Evolutionary conservation across 2,888 invertebrate species (phyloP), one percentile per base, ranked within the genome.

Genomic region (Mongoloraphidia duomilia): DNA sequence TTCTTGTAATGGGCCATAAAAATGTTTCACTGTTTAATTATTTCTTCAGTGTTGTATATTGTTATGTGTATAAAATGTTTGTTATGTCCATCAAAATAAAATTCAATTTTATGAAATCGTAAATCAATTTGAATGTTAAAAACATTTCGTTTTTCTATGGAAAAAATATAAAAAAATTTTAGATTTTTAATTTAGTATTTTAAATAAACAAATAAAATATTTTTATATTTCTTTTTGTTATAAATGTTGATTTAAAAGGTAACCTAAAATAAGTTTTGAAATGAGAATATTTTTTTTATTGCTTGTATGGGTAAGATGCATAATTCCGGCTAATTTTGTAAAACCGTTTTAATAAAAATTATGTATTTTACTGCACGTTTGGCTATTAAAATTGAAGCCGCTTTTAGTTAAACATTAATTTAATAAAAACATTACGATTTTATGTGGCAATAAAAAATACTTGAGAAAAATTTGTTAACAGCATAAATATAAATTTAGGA

Each of bases 31-130:
- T 36, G 36, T 38, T 38, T 46, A 46, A 46, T 46, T 46, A 38
- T 46, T 37, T 38, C 26, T 46, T 37, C 46, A 37, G 26, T 26
- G 26, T 26, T 26, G 26, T 26, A 26, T 26, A 26, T 26, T 26
- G 26, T 26, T 26, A 26, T 46, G 37, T 37, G 36, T 36, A 17
- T 46, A 46, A 37, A 34, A 37, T 44, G 44, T 44, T 44, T 44
- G 44, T 46, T 37, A 14, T 46, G 38, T 46, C 14, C 38, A 46
- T 38, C 36, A 38, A 46, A 37, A 46, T 46, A 46, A 46, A 46
- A 46, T 46, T 38, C 37, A 35, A 33, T 46, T 46, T 46, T 46
- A 46, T 46, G 46, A 46, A 46, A 46, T 37, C 37, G 34, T 46
- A 46, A 46, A 46, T 46, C 46, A 46, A 44, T 44, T 13, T n/a